Evolutionary conservation across 1,140 invertebrate species (phyloP).

Genomic region (Drosophila teissieri): DNA sequence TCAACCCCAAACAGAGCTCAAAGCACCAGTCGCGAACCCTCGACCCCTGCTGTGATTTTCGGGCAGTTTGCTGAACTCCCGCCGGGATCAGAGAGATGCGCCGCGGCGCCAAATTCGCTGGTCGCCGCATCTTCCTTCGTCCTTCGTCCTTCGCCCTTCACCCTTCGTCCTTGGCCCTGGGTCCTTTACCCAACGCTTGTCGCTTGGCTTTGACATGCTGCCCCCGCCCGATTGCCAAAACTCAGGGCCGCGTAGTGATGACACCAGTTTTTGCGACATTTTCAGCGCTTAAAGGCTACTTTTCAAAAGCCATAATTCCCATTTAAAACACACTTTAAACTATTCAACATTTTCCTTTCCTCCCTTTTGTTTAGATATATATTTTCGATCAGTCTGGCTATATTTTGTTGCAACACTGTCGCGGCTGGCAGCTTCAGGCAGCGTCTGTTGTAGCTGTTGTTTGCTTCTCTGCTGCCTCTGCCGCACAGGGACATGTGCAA

Average conservation of each 20-base stretch:
- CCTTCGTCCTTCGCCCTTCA: slow-evolving; percentile 3
- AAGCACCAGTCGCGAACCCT: slow-evolving; percentile 55
- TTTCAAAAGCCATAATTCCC: no score
- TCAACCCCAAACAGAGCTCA: slow-evolving; percentile 57
- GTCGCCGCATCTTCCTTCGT: slow-evolving; percentile 16
- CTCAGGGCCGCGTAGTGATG: neutral
- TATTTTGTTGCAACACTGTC: neutral
- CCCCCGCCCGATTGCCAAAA: neutral
- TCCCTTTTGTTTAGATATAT: no score
- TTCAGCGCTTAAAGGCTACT: no score
- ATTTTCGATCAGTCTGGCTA: neutral
- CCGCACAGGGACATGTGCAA: slow-evolving; percentile 83
- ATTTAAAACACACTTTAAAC: no score
- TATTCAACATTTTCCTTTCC: no score
- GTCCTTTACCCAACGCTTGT: slow-evolving; percentile 8
- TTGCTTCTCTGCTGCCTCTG: slow-evolving; percentile 47
- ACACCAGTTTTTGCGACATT: neutral
- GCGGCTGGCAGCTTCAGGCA: slow-evolving; percentile 1
- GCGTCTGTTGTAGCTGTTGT: slow-evolving; percentile 44
- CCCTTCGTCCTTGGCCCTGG: slow-evolving; percentile 9
- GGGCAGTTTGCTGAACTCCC: slow-evolving; percentile 61
- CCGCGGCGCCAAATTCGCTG: slow-evolving; percentile 44
- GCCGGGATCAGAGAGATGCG: slow-evolving; percentile 80
- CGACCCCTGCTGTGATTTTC: slow-evolving; percentile 75
- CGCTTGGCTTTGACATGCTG: slow-evolving; percentile 39